Evolutionary conservation across 1,140 invertebrate species (phyloP).

Genomic region (Mycetomoellerius zeteki): DNA sequence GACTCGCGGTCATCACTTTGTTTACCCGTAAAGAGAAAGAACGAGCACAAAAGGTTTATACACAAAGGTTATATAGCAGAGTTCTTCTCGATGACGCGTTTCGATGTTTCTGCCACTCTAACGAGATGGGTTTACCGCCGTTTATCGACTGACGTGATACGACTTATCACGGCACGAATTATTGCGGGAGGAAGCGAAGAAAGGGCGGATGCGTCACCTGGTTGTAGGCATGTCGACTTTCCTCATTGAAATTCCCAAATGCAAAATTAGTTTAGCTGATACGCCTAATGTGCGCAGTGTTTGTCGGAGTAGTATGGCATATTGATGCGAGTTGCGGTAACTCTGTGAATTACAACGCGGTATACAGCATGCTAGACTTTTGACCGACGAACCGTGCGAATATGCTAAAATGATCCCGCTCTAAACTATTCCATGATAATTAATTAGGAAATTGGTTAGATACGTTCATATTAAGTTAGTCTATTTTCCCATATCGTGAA

Average conservation of each 20-base stretch:
- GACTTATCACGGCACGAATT: constrained; percentile 53
- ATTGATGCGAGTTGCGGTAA: constrained; percentile 42
- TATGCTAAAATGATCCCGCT: not conserved
- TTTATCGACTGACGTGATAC: constrained; percentile 54
- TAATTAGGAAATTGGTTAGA: not conserved
- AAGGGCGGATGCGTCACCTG: constrained; percentile 5
- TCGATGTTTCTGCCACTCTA: constrained; percentile 2
- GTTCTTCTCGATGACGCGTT: constrained; percentile 28
- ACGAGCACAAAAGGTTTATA: constrained; percentile 35
- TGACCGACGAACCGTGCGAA: not conserved
- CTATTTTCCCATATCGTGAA: not conserved
- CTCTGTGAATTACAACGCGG: constrained; percentile 20
- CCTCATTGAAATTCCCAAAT: constrained; percentile 53
- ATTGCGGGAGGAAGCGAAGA: constrained; percentile 49
- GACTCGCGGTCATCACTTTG: not conserved
- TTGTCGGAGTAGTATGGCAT: constrained; percentile 33
- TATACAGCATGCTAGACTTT: not conserved
- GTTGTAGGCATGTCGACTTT: constrained; percentile 13
- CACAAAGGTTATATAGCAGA: not conserved
- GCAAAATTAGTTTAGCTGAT: constrained; percentile 42
- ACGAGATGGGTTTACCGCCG: constrained; percentile 66
- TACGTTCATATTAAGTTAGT: no score
- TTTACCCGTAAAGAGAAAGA: not conserved
- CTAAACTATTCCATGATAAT: not conserved
- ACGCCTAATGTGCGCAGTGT: constrained; percentile 41